phyloP scores from a whole-genome alignment of 2,888 invertebrate species.

The Noctua pronuba region DNA sequence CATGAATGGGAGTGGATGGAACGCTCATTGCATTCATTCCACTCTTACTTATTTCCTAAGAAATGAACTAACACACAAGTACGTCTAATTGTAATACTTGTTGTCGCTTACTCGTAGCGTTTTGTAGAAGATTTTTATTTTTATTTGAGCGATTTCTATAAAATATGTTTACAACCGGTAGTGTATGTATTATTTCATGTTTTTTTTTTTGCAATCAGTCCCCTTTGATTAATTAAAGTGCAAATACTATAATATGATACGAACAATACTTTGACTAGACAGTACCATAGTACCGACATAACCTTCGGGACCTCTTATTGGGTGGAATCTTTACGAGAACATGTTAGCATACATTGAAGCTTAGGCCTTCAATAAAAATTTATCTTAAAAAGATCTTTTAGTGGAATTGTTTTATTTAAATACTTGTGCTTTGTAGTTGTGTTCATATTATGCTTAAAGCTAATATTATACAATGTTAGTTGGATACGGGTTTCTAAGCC shows the following conservation, averaged over 20 bases:
- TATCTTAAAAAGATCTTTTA: conserved; percentile 75
- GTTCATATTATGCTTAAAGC: conserved; percentile 24
- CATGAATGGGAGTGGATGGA: conserved; percentile 33
- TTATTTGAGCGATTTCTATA: conserved; percentile 61
- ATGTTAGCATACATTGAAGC: conserved; percentile 73
- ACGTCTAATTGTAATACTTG: conserved; percentile 63
- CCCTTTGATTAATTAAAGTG: conserved; percentile 77
- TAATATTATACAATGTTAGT: conserved; percentile 11
- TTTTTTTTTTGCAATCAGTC: conserved; percentile 74
- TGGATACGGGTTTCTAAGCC: background rate
- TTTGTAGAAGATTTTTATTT: conserved; percentile 29
- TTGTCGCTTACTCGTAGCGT: conserved; percentile 59
- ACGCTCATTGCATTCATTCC: conserved; percentile 34
- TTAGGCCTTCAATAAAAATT: conserved; percentile 80
- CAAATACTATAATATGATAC: conserved; percentile 84
- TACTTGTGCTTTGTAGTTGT: conserved; percentile 51
- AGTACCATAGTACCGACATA: conserved; percentile 87
- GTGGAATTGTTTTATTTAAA: conserved; percentile 65
- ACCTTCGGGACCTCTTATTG: conserved; percentile 79
- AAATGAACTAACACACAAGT: conserved; percentile 64
- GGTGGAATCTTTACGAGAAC: conserved; percentile 79
- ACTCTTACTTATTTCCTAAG: conserved; percentile 51
- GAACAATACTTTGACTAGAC: conserved; percentile 89
- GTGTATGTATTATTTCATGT: conserved; percentile 58
- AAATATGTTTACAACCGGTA: conserved; percentile 51